Evolutionary conservation across 2,113 vertebrate genomes (phyloP).

Genomic region (mouse (Mus musculus)): GRCm39 chr3:143096001-143096500

Average conservation of each 20-base stretch:
- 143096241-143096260: conserved; percentile 6
- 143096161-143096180: not conserved
- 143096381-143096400: conserved; percentile 35
- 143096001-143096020: rapidly evolving
- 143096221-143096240: not conserved
- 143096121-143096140: not conserved
- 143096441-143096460: not conserved
- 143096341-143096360: not conserved
- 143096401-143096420: not conserved
- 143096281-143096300: not conserved
- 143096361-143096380: not conserved
- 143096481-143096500: not conserved
- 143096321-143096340: not conserved
- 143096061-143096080: not conserved
- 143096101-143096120: not conserved
- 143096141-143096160: not conserved
- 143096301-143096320: not conserved
- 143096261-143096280: not conserved
- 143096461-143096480: not conserved
- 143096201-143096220: not conserved
- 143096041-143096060: not conserved
- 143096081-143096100: not conserved
- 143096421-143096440: not conserved
- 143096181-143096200: conserved; percentile 3
- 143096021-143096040: not conserved